Conservation (phyloP, 2,888 invertebrate species). For the Rhimphoctona megacephalus region DNA sequence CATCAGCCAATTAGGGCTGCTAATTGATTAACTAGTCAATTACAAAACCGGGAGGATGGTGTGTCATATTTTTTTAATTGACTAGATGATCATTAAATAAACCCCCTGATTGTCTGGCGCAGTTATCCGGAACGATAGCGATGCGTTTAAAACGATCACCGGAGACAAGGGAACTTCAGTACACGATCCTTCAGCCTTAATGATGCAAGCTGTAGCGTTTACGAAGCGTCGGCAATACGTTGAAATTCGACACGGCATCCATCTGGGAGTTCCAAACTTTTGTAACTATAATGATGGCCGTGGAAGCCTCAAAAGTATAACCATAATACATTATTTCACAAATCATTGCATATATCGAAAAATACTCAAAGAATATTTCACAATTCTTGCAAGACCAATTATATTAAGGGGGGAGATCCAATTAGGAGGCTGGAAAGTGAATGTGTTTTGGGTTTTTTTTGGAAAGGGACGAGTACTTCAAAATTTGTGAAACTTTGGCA, state of each 20-base stretch:
- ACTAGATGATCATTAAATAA: constrained; percentile 7
- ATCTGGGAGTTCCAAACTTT: background rate
- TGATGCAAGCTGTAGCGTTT: background rate
- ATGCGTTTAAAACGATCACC: background rate
- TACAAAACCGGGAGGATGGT: background rate
- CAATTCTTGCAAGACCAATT: no score
- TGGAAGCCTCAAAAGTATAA: background rate
- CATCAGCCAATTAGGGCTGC: background rate
- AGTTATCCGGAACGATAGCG: background rate
- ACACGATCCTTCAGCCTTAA: background rate
- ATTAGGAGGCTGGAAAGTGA: no score
- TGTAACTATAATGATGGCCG: background rate
- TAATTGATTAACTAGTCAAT: constrained; percentile 1
- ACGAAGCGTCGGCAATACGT: background rate
- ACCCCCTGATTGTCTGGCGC: background rate
- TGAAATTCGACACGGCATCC: background rate
- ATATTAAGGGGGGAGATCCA: no score
- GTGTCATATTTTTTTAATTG: background rate
- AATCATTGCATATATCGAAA: background rate
- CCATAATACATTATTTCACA: background rate
- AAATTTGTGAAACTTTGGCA: no score
- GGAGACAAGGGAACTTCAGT: background rate
- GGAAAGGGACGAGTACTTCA: background rate
- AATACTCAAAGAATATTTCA: background rate
- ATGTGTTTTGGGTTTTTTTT: background rate